Conservation (phyloP, 2,797 vertebrate species). For the Acrocephalus scirpaceus region DNA sequence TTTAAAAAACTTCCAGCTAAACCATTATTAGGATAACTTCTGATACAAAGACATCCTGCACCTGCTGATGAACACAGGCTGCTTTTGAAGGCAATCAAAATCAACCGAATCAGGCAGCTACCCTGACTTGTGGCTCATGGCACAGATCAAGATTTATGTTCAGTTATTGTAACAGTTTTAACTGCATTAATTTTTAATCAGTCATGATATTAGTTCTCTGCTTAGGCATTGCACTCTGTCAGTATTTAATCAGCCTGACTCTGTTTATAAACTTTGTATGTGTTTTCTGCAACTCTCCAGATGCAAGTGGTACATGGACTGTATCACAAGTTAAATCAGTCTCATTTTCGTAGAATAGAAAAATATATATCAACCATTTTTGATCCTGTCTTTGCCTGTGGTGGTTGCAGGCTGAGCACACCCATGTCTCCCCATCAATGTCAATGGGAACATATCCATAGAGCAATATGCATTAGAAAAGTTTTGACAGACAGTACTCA, state of each 20-base stretch:
- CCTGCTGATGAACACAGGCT: neutral
- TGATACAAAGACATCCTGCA: too few relatives aligned
- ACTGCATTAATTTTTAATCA: neutral
- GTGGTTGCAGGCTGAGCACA: neutral
- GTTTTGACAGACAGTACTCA: neutral
- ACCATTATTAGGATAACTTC: neutral
- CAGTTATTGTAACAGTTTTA: neutral
- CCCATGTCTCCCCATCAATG: neutral
- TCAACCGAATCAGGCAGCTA: neutral
- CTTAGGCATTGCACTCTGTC: neutral
- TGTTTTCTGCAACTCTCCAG: neutral
- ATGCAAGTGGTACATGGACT: neutral
- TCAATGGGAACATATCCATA: neutral
- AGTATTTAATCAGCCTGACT: neutral
- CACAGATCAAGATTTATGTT: neutral
- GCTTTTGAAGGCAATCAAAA: neutral
- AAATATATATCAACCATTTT: neutral
- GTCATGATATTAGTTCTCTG: neutral
- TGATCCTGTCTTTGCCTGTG: neutral
- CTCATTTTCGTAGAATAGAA: neutral
- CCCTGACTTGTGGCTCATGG: neutral
- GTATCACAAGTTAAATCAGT: neutral
- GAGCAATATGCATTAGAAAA: neutral
- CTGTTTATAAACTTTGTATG: neutral
- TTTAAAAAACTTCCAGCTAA: neutral